Conservation (phyloP, 2,888 invertebrate genomes). For the Drosophila parthenogenetica region DNA sequence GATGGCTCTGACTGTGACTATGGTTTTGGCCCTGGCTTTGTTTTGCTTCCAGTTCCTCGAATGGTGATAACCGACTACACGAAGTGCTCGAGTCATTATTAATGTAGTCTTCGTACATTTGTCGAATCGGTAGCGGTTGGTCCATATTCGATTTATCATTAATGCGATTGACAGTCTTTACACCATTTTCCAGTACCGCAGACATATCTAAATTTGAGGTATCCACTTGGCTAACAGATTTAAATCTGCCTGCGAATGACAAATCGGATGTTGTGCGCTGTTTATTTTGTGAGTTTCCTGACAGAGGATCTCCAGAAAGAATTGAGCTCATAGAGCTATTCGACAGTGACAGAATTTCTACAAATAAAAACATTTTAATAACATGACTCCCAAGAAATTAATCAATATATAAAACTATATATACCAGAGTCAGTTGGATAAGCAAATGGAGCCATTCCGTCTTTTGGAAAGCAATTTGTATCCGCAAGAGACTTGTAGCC, state of each 20-base stretch:
- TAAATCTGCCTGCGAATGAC: slow-evolving; percentile 84
- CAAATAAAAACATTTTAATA: neutral
- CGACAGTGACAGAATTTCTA: slow-evolving; percentile 75
- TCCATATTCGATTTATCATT: slow-evolving; percentile 12
- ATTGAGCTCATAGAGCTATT: slow-evolving; percentile 83
- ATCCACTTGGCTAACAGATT: slow-evolving; percentile 57
- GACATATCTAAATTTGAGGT: slow-evolving; percentile 27
- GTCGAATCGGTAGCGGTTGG: slow-evolving; percentile 28
- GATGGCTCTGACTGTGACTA: slow-evolving; percentile 42
- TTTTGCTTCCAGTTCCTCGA: slow-evolving; percentile 67
- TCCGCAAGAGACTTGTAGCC: slow-evolving; percentile 27
- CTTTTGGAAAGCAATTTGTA: slow-evolving; percentile 57
- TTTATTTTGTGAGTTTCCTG: slow-evolving; percentile 42
- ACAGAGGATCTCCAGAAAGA: slow-evolving; percentile 63
- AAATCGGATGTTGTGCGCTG: slow-evolving; percentile 68
- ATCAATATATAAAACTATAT: neutral
- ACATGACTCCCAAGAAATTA: too few species aligned
- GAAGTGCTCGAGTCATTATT: slow-evolving; percentile 79
- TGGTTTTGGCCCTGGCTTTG: slow-evolving; percentile 32
- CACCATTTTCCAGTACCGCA: slow-evolving; percentile 13
- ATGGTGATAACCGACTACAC: slow-evolving; percentile 73
- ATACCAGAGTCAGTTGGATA: slow-evolving; percentile 62
- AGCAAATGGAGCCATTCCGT: slow-evolving; percentile 41
- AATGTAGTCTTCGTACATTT: slow-evolving; percentile 45
- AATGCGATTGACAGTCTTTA: slow-evolving; percentile 21